Evolutionary conservation across 2,888 invertebrate genomes (phyloP).

Genomic region (Seira sanloemensis): DNA sequence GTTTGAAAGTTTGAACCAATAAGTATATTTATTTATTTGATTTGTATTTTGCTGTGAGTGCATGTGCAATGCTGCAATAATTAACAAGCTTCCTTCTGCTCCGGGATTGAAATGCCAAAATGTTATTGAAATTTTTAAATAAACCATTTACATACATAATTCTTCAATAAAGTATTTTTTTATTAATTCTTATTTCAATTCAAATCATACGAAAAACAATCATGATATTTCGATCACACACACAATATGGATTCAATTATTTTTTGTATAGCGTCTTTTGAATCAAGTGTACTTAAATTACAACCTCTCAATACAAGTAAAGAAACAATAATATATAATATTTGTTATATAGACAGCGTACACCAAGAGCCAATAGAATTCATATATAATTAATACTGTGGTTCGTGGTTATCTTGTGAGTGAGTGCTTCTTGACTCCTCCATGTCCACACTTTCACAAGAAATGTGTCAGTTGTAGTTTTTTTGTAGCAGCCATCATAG

Average conservation of each 20-base stretch:
- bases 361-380: constrained; percentile 49
- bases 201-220: constrained; percentile 40
- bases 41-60: too few species aligned
- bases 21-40: too few species aligned
- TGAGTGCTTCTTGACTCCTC: constrained; percentile 29
- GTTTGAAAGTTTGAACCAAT: too few species aligned
- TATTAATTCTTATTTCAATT: too few species aligned
- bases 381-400: constrained; percentile 46
- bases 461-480: not conserved
- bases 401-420: constrained; percentile 40
- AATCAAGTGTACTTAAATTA: constrained; percentile 56
- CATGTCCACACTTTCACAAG: constrained; percentile 26
- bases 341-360: constrained; percentile 11
- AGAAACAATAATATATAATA: constrained; percentile 32
- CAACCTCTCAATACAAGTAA: constrained; percentile 36
- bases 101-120: too few species aligned
- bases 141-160: too few species aligned
- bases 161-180: too few species aligned
- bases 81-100: too few species aligned
- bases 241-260: constrained; percentile 21
- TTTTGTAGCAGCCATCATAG: not conserved
- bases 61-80: too few species aligned
- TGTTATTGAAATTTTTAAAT: too few species aligned
- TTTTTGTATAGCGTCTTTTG: constrained; percentile 43
- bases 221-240: constrained; percentile 33